Conservation (phyloP, 2,797 vertebrate genomes). For the Natrix natrix region DNA sequence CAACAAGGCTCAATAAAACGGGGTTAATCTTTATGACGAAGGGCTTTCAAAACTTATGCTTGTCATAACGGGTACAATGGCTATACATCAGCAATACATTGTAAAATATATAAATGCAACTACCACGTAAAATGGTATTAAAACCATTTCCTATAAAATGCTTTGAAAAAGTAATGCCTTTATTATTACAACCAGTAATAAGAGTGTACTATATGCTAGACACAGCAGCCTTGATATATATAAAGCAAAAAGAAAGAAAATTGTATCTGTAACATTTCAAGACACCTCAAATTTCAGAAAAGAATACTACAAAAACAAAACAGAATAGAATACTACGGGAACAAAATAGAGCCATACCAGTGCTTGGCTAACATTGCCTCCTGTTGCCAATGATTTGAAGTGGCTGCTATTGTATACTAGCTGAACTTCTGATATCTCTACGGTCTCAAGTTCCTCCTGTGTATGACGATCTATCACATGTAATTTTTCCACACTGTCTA, state of each 20-base stretch:
- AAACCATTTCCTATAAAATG: not conserved
- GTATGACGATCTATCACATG: slow-evolving; percentile 91
- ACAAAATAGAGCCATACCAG: slow-evolving; percentile 76
- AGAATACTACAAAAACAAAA: not conserved
- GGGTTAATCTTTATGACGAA: not conserved
- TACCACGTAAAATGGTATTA: not conserved
- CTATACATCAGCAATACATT: not conserved
- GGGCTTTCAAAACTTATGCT: not conserved
- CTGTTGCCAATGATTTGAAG: slow-evolving; percentile 95
- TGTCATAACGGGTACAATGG: not conserved
- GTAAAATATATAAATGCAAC: not conserved
- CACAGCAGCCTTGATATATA: not conserved
- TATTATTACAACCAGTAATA: not conserved
- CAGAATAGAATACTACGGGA: not conserved
- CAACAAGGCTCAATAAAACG: not conserved
- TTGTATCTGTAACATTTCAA: not conserved
- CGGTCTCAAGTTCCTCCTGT: slow-evolving; percentile 88
- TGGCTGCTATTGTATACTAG: slow-evolving; percentile 97
- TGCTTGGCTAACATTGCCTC: slow-evolving; percentile 96
- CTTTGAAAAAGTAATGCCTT: not conserved
- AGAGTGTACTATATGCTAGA: not conserved
- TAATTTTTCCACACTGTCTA: slow-evolving; percentile 92
- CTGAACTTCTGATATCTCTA: slow-evolving; percentile 92
- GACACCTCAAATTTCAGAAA: not conserved
- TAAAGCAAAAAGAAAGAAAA: not conserved